Evolutionary conservation across 2,888 invertebrate species (phyloP), one percentile per base, ranked within the genome.

Genomic region (Atherix ibis): DNA sequence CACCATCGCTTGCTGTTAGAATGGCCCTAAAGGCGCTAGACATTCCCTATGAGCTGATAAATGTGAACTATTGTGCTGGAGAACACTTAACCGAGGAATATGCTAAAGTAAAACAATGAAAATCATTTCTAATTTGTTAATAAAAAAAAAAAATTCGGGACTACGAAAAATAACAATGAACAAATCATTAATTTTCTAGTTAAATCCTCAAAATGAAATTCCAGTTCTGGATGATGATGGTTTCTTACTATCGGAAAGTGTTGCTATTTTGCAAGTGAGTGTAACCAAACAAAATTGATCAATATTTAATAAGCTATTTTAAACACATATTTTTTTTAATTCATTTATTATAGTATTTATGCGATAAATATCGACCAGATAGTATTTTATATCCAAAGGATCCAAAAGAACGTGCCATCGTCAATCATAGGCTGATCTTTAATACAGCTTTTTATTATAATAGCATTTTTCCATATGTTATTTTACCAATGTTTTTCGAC

Each of bases 401-500:
- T 40, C 64, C 73, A 2, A 65, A 70, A 56, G 49, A 64, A 50
- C 67, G 79, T 43, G 78, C 79, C 1, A 55, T 75, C 28, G 71
- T 81, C 8, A 79, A 81, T 53, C 78, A 78, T 46, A 65, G 77
- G n/a, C 59, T 80, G 28, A 73, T 75, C 46, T 80, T 79, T 57
- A 76, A 79, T 50, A 56, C 77, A 43, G 70, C 72, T 2, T 71
- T 73, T 16, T 77, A 75, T 51, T 77, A 77, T 51, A 67, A 68
- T 31, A 67, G 67, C 42, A 70, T 79, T 44, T 67, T 68, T 3
- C 69, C 72, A 28, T 70, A 77, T 47, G 67, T 67, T 42, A 76
- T 76, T 66, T 69, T 70, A 3, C 77, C 78, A 14, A 73, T 76
- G 46, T 77, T 74, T 51, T 78, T 71, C 44, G 75, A 71, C 47